phyloP scores from a whole-genome alignment of 2,113 vertebrate genomes.

The Glaucidium brasilianum region DNA sequence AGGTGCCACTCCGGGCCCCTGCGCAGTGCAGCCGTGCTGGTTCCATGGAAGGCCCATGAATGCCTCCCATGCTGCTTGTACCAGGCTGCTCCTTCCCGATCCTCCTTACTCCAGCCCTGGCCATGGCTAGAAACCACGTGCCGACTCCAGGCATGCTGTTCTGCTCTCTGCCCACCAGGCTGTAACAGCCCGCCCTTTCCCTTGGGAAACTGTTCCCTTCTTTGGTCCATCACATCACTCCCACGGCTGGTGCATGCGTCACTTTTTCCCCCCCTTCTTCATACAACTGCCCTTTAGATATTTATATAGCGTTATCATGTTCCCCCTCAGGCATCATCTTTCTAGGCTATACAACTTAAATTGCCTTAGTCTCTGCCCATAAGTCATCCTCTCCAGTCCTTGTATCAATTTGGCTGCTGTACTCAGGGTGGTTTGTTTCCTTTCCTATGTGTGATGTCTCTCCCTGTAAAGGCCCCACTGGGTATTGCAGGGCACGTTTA shows the following conservation, averaged over 20 bases:
- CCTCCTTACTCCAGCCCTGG: background rate
- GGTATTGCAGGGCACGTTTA: background rate
- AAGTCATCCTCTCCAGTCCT: background rate
- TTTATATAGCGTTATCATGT: conserved; percentile 37
- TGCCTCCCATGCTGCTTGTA: background rate
- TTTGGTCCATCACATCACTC: background rate
- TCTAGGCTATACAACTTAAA: conserved; percentile 44
- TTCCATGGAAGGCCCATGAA: background rate
- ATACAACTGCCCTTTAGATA: conserved; percentile 54
- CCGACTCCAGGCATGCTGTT: background rate
- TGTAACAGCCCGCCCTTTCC: background rate
- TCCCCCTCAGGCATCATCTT: conserved; percentile 29
- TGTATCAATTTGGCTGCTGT: background rate
- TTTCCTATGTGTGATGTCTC: background rate
- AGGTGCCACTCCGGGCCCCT: background rate
- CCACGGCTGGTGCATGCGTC: conserved; percentile 16
- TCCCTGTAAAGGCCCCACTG: background rate
- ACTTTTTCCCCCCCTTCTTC: conserved; percentile 20
- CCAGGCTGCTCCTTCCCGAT: background rate
- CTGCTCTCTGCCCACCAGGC: background rate
- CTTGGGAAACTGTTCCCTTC: background rate
- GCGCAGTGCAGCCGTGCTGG: rapidly evolving
- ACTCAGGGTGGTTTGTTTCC: background rate
- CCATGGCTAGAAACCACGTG: rapidly evolving
- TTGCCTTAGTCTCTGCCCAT: conserved; percentile 2